phyloP scores from a whole-genome alignment of 2,888 invertebrate genomes.

The Kryphioiulus occultus region DNA sequence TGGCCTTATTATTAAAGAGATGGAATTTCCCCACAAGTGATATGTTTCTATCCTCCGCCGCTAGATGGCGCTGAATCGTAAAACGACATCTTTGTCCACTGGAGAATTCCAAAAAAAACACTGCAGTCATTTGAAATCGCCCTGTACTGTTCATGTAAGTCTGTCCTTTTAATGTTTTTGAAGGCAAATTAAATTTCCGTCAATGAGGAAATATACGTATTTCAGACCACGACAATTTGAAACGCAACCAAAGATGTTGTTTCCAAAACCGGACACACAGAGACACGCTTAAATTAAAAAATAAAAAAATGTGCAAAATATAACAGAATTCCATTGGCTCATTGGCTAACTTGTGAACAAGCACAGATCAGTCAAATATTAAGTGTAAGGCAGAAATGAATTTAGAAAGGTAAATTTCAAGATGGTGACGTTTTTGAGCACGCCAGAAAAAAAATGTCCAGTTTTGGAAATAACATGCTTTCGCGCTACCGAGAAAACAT shows the following conservation, averaged over 20 bases:
- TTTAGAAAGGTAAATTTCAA: background rate
- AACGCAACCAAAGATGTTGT: background rate
- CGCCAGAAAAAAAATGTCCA: background rate
- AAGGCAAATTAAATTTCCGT: no score
- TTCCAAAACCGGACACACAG: constrained; percentile 23
- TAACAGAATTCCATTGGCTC: background rate
- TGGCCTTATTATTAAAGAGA: no score
- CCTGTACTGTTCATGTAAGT: no score
- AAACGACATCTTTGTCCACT: no score
- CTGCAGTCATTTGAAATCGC: no score
- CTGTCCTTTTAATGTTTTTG: no score
- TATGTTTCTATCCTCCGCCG: no score
- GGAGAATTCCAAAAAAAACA: no score
- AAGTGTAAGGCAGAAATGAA: background rate
- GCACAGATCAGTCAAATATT: background rate
- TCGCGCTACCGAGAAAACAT: background rate
- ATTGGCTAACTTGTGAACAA: background rate
- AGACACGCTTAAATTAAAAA: background rate
- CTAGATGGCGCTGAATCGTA: no score
- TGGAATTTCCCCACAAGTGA: no score
- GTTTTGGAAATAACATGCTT: constrained; percentile 23
- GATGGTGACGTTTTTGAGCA: background rate
- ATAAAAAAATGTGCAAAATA: background rate
- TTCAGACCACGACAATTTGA: no score
- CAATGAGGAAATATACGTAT: no score